These are phyloP conservation scores for Glaucopsyche alexis DNA, from an alignment of 2,888 invertebrate species.

Conservation along the genomic window DNA sequence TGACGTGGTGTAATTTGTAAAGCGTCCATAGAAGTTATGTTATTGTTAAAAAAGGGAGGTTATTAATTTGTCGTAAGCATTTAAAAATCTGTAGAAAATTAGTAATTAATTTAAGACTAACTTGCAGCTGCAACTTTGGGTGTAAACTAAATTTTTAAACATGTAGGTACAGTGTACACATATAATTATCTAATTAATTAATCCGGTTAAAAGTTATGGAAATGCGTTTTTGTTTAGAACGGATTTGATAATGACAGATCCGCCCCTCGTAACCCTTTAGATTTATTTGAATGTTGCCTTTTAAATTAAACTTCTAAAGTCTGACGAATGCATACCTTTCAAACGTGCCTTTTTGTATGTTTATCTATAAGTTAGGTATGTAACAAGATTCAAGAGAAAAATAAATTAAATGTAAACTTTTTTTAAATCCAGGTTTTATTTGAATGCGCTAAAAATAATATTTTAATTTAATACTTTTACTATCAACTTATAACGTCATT, in stretches of 20 bases:
- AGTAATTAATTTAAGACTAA: too few relatives aligned
- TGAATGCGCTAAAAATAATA: too few relatives aligned
- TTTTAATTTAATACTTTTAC: too few relatives aligned
- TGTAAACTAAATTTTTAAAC: too few relatives aligned
- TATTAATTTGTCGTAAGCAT: background rate
- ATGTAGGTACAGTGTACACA: background rate
- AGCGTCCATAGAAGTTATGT: too few relatives aligned
- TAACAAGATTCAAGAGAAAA: too few relatives aligned
- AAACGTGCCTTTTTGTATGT: background rate
- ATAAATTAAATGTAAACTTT: too few relatives aligned
- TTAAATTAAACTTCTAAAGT: constrained; percentile 2
- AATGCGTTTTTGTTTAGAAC: background rate
- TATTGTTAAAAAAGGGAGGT: background rate
- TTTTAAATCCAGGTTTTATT: too few relatives aligned
- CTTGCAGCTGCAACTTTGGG: background rate
- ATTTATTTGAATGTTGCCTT: background rate
- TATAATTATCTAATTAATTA: constrained; percentile 12
- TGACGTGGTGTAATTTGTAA: too few relatives aligned
- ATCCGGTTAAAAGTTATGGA: background rate
- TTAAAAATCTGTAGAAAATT: background rate
- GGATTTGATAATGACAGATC: background rate
- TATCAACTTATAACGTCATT: too few relatives aligned
- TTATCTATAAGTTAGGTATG: background rate
- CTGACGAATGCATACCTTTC: background rate
- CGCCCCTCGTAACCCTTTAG: background rate